Percentiles rank a stretch among this genome's conserved stretches.
phyloP scores from a whole-genome alignment of 2,113 vertebrate genomes.

The Eleginops maclovinus region DNA sequence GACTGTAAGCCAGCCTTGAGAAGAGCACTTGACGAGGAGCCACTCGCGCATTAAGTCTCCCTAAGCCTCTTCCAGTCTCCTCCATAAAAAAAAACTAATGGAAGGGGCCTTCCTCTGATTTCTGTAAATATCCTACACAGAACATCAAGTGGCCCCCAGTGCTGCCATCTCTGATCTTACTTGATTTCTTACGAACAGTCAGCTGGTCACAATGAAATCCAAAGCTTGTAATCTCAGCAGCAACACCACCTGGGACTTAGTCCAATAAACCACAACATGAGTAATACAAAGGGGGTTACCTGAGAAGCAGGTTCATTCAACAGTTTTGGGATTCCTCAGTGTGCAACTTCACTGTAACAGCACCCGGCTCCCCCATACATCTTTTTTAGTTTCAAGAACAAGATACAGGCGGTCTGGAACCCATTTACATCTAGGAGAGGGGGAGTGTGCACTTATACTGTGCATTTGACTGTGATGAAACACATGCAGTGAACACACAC shows the following conservation, averaged over 20 bases:
- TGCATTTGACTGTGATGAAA: constrained; percentile 51
- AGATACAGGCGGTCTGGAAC: constrained; percentile 30
- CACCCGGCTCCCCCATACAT: background rate
- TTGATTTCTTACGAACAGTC: constrained; percentile 14
- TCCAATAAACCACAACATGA: constrained; percentile 17
- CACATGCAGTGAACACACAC: constrained; percentile 23
- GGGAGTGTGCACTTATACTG: constrained; percentile 18
- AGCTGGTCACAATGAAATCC: constrained; percentile 23
- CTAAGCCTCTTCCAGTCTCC: constrained; percentile 54
- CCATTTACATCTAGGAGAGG: constrained; percentile 30
- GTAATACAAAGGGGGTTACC: background rate
- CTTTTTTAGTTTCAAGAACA: constrained; percentile 39
- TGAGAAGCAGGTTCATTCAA: constrained; percentile 47
- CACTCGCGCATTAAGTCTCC: constrained; percentile 61
- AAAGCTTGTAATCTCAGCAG: constrained; percentile 19
- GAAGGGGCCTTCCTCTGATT: constrained; percentile 19
- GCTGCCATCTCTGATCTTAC: background rate
- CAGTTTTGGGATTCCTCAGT: background rate
- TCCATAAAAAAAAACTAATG: constrained; percentile 52
- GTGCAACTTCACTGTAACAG: constrained; percentile 33
- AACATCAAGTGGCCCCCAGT: constrained; percentile 39
- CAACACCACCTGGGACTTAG: constrained; percentile 23
- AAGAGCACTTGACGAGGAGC: constrained; percentile 70
- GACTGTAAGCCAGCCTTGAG: constrained; percentile 66
- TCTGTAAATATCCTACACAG: constrained; percentile 12